Percentiles rank a stretch among this genome's conserved stretches.
phyloP scores from a whole-genome alignment of 2,113 vertebrate species.

The Oceanodroma tethys region DNA sequence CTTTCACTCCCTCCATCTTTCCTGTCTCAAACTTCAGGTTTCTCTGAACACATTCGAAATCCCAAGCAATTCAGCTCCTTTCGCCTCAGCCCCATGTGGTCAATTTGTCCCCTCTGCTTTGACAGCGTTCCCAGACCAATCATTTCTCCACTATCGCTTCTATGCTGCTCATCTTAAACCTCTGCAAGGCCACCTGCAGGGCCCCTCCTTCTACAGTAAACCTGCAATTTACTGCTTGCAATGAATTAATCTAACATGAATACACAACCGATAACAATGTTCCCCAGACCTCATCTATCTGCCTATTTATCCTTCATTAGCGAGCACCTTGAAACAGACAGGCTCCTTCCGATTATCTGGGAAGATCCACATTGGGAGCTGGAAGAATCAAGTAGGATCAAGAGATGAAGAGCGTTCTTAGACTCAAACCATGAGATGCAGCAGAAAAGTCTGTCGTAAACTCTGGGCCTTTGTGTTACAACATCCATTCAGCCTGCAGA shows the following conservation, averaged over 20 bases:
- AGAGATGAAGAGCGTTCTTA: neutral
- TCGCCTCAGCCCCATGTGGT: neutral
- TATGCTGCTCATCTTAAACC: neutral
- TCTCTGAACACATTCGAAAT: neutral
- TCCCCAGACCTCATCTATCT: neutral
- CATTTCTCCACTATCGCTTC: neutral
- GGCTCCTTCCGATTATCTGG: neutral
- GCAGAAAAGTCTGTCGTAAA: neutral
- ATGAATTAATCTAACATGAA: neutral
- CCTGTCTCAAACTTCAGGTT: neutral
- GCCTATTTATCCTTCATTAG: neutral
- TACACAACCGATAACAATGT: accelerated
- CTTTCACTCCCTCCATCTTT: neutral
- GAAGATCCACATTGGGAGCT: neutral
- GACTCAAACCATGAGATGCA: neutral
- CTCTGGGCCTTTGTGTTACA: accelerated
- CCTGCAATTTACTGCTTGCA: neutral
- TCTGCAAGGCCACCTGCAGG: neutral
- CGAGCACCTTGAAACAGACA: neutral
- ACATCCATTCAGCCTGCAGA: neutral
- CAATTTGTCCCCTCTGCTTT: neutral
- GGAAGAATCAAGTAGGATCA: neutral
- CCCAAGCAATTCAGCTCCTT: neutral
- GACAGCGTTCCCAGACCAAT: neutral
- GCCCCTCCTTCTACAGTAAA: neutral